Evolutionary conservation across 1,140 invertebrate genomes (phyloP).

Genomic region (Centruroides vittatus): DNA sequence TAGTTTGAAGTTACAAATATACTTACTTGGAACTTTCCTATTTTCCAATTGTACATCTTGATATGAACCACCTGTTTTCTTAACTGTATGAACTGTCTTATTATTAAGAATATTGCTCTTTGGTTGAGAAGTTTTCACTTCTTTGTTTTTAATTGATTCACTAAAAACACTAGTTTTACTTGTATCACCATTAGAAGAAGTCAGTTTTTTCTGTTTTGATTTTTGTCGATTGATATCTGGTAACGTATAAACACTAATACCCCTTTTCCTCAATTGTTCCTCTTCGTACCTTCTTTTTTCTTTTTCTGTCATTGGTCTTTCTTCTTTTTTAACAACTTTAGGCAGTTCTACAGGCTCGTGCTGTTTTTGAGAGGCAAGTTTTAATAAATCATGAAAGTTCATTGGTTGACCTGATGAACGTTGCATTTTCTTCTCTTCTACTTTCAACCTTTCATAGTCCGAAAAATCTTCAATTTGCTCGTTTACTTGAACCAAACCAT

Average conservation of each 20-base stretch:
- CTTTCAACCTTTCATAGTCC: neutral
- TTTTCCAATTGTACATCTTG: too few relatives aligned
- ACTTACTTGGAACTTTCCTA: too few relatives aligned
- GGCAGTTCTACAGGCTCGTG: conserved; percentile 52
- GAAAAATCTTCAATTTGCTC: neutral
- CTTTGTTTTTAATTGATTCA: too few relatives aligned
- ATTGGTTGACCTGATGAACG: conserved; percentile 15
- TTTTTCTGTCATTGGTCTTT: conserved; percentile 53
- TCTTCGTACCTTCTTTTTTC: conserved; percentile 48
- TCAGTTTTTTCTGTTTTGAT: neutral
- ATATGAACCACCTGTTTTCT: too few relatives aligned
- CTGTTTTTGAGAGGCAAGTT: conserved; percentile 63
- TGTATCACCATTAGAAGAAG: too few relatives aligned
- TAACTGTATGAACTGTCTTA: too few relatives aligned
- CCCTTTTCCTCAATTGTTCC: conserved; percentile 9
- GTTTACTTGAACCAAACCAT: neutral
- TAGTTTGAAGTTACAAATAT: too few relatives aligned
- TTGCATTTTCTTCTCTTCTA: neutral
- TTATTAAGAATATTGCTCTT: too few relatives aligned
- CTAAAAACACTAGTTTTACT: too few relatives aligned
- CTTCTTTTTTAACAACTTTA: conserved; percentile 39
- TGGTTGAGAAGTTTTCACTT: too few relatives aligned
- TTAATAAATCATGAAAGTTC: conserved; percentile 22
- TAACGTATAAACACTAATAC: conserved; percentile 9
- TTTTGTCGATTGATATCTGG: conserved; percentile 18